A percentile compares a stretch with the other conserved stretches of the same genome.
Conservation (phyloP, 2,113 vertebrate species). For the Myrmecophaga tridactyla region DNA sequence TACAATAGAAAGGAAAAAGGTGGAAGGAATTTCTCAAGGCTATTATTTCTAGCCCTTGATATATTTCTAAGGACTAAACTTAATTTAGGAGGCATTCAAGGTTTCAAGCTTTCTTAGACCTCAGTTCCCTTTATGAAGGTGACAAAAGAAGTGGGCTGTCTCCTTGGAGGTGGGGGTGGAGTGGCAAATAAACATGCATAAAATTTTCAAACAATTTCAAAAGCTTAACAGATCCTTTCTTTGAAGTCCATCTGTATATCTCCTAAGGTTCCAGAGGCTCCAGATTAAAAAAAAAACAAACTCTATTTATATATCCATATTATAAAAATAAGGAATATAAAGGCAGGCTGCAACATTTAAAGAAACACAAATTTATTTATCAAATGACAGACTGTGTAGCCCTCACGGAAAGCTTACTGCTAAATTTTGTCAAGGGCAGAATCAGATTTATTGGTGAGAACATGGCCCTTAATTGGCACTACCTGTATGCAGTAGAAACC, state of each 20-base stretch:
- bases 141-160: not conserved
- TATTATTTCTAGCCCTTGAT: not conserved
- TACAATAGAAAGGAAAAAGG: not conserved
- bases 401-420: not conserved
- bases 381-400: not conserved
- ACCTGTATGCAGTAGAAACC: not conserved
- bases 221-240: not conserved
- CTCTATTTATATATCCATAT: not conserved
- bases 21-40: not conserved
- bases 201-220: not conserved
- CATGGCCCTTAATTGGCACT: not conserved
- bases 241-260: not conserved
- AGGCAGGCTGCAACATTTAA: not conserved
- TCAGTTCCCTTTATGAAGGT: constrained; percentile 23
- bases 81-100: constrained; percentile 31
- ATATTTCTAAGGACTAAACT: not conserved
- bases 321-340: not conserved
- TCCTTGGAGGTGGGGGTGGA: not conserved
- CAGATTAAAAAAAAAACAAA: not conserved
- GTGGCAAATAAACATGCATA: not conserved
- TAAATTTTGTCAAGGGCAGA: not conserved
- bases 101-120: not conserved
- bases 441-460: not conserved
- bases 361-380: not conserved
- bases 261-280: not conserved